Evolutionary conservation across 2,113 vertebrate species (phyloP), one percentile per base, ranked within the genome.

Genomic region (Eupsittula cactorum): DNA sequence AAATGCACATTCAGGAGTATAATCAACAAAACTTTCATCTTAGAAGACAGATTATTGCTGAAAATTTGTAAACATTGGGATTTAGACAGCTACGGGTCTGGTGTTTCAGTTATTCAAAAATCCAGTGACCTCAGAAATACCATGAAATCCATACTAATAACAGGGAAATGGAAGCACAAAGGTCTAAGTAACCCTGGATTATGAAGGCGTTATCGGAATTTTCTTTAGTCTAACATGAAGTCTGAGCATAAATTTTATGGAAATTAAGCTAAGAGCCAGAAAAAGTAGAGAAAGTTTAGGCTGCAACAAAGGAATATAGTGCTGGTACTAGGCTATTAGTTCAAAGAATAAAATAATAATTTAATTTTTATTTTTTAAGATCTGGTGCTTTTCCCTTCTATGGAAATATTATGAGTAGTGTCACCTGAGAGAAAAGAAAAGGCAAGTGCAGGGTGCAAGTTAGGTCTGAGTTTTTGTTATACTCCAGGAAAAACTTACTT

Each of bases 101-200:
- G 10, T 53, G 21, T 83, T 88, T 84, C 57, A 60, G 39, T 82
- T 82, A 82, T 52, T 89, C 50, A 57, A 81, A 93, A 88, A 84
- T 78, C 12, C 47, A 82, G 6, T 79, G 89, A 92, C 62, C 69
- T 89, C 69, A 93, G 87, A 95, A 92, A 90, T 89, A 73, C 84
- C 62, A 49, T 68, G 33, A 47, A 92, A 89, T 82, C 78, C 55
- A 78, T 79, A 67, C 11, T 76, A 85, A 92, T 69, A 49, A 87
- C 20, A 65, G 78, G 49, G 31, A 85, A 92, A 93, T 65, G 27
- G 46, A 21, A 85, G 28, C 31, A 89, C 9, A 84, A 89, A 82
- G 1, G 31, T 95, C n/a, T 44, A 64, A 84, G 71, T 79, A 92
- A 82, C 69, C 15, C 15, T 49, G 39, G 31, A 73, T 37, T 83